A percentile compares a stretch with the other conserved stretches of the same genome.
These are phyloP conservation scores for Dolichopus griseipennis DNA, from an alignment of 2,888 invertebrate species.

Conservation along the genomic window DNA sequence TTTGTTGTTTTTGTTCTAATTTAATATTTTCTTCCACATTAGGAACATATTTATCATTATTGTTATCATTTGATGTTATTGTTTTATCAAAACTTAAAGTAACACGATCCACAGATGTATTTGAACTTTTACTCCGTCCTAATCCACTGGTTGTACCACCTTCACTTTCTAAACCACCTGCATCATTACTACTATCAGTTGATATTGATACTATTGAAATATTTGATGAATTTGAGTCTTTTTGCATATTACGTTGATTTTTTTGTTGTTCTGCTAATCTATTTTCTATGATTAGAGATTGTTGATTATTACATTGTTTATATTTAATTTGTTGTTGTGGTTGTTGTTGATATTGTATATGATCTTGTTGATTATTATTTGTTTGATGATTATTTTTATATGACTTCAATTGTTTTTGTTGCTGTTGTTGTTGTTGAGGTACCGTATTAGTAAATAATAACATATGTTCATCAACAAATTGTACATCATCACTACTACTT, in stretches of 20 bases:
- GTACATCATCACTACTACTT: not conserved
- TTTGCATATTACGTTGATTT: not conserved
- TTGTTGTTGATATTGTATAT: not conserved
- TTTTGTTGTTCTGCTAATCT: too few species aligned
- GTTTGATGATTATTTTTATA: not conserved
- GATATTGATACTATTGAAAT: slow-evolving; percentile 7
- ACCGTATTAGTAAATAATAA: not conserved
- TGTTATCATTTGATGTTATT: not conserved
- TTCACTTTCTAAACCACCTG: slow-evolving; percentile 25
- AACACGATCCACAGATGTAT: slow-evolving; percentile 13
- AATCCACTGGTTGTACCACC: slow-evolving; percentile 31
- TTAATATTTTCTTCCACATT: not conserved
- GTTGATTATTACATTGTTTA: not conserved
- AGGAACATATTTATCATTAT: not conserved
- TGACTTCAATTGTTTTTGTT: not conserved
- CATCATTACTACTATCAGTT: slow-evolving; percentile 15
- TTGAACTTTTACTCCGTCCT: slow-evolving; percentile 33
- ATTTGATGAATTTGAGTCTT: not conserved
- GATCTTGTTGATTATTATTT: not conserved
- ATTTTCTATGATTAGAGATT: not conserved
- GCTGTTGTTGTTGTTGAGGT: too few species aligned
- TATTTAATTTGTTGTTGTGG: not conserved
- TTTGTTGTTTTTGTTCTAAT: not conserved
- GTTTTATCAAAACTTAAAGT: not conserved
- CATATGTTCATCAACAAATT: not conserved